Percentiles rank a stretch among this genome's conserved stretches.
Evolutionary conservation across 2,797 vertebrate genomes (phyloP).

Genomic region (Cyclopterus lumpus): DNA sequence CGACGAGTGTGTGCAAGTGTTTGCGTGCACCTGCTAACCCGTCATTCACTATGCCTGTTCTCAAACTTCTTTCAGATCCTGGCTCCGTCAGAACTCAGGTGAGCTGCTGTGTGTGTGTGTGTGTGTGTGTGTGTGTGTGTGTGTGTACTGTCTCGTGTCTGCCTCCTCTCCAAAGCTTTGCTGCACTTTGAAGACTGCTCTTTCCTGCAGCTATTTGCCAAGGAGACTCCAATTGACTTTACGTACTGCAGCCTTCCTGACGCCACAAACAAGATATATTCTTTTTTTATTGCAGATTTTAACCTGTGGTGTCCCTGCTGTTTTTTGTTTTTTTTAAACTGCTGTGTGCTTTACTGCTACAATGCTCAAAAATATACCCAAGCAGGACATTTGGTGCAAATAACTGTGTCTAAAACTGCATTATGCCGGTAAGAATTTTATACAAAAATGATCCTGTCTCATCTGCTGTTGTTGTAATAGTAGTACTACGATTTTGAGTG

Average conservation of each 20-base stretch:
- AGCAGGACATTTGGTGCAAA: slow-evolving; percentile 9
- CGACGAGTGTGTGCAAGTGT: slow-evolving; percentile 68
- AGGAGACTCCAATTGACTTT: slow-evolving; percentile 71
- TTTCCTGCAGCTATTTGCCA: slow-evolving; percentile 71
- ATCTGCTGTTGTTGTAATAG: neutral
- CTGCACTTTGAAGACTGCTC: slow-evolving; percentile 70
- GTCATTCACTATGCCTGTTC: slow-evolving; percentile 91
- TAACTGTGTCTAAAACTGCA: slow-evolving; percentile 9
- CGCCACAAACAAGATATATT: slow-evolving; percentile 26
- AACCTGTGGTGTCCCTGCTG: slow-evolving; percentile 19
- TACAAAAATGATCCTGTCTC: neutral
- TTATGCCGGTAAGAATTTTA: neutral
- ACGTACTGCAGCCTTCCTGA: slow-evolving; percentile 52
- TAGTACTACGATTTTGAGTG: neutral
- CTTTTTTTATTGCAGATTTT: slow-evolving; percentile 41
- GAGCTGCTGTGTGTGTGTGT: slow-evolving; percentile 75
- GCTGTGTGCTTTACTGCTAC: slow-evolving; percentile 26
- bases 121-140: slow-evolving; percentile 35
- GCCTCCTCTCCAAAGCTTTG: slow-evolving; percentile 61
- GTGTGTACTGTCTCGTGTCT: slow-evolving; percentile 31
- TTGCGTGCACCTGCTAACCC: slow-evolving; percentile 71
- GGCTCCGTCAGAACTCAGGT: slow-evolving; percentile 90
- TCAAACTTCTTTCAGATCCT: slow-evolving; percentile 95
- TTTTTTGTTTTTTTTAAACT: slow-evolving; percentile 9
- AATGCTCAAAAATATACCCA: slow-evolving; percentile 27